Base-by-base conservation (phyloP, 2,888 invertebrate genomes). In the Falcaria lacertinaria region DNA sequence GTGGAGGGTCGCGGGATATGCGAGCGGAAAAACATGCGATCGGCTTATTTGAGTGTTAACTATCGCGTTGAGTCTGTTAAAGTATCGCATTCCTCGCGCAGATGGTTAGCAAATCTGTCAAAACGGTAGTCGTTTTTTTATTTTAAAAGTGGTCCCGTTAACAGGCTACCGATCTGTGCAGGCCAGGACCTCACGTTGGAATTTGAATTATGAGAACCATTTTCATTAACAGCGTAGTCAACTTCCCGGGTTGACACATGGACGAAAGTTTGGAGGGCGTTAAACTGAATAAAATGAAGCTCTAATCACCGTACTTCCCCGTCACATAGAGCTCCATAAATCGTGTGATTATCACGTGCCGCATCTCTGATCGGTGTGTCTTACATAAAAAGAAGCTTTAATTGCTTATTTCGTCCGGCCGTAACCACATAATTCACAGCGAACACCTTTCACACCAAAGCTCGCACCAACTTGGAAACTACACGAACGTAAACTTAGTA, bases 11-110 rank as follows among this genome's bases (percentile, higher is more conserved):
- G 64, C 64, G 59, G 48, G 56, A 57, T 57, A 55, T 47, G 61
- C 45, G 58, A 53, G 57, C 58, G 69, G 72, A 64, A 73, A 69
- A 63, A 47, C 53, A 47, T 62, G 62, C 60, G 61, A 58, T 59
- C 67, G 59, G 76, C 72, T 82, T 83, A 81, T 80, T 85, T 78
- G 64, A 80, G 78, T 85, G 84, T 84, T 81, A 82, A 86, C 76
- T 79, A 79, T 79, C 72, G 71, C 69, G 80, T 86, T 81, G 80
- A 74, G 80, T 78, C 69, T 61, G 50, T 61, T 56, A 50, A 58
- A 58, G 67, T 74, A 79, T 84, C 80, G 64, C 68, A 58, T 85
- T 81, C 74, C 73, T 57, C 60, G 57, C 75, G 77, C 87, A 89
- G 72, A 82, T 88, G 87, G 77, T 61, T 56, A 62, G 76, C 79